Base-by-base conservation (phyloP, 2,113 vertebrate genomes). In the Opisthocomus hoazin region DNA sequence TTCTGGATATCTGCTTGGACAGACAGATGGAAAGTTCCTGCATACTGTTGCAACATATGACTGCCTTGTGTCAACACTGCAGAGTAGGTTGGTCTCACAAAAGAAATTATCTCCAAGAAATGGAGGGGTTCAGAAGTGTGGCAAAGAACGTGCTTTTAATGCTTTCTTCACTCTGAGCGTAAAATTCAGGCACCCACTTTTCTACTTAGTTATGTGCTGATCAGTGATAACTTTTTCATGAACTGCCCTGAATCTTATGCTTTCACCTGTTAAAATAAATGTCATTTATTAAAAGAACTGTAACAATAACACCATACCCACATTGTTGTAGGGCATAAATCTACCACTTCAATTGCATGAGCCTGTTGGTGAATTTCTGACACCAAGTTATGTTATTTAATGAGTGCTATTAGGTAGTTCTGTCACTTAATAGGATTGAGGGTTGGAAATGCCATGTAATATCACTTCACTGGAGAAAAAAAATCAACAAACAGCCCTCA, bases 341-440 rank as follows among this genome's bases (percentile, higher is more conserved):
- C 95, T 78, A 27, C 84, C 85, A 53, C 71, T 94, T 94, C 89
- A 85, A 91, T 32, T 53, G 73, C 87, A 50, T 50, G 53, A 96
- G 71, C 74, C 78, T 82, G 89, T 88, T 94, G 91, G 86, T 81
- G 96, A 51, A 91, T 95, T 96, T 95, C 90, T 97, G 93, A 97
- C 97, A 96, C 87, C 82, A n/a, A 93, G 93, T 97, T 95, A 88
- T 92, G 93, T 95, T 97, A 81, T 96, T 97, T 97, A 96, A 95
- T 96, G 96, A 96, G 94, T 81, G 91, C 96, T 96, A 97, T 97
- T 97, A 97, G 96, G 93, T 94, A 95, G 87, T 95, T 95, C 91
- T 96, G 96, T 95, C 94, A 93, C 96, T 95, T 97, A 96, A 96
- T 97, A 94, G 95, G 95, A 96, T 96, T 96, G 96, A 96, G 91